A percentile compares a stretch with the other conserved stretches of the same genome.
phyloP scores from a whole-genome alignment of 2,113 vertebrate genomes.

The Osmerus eperlanus region DNA sequence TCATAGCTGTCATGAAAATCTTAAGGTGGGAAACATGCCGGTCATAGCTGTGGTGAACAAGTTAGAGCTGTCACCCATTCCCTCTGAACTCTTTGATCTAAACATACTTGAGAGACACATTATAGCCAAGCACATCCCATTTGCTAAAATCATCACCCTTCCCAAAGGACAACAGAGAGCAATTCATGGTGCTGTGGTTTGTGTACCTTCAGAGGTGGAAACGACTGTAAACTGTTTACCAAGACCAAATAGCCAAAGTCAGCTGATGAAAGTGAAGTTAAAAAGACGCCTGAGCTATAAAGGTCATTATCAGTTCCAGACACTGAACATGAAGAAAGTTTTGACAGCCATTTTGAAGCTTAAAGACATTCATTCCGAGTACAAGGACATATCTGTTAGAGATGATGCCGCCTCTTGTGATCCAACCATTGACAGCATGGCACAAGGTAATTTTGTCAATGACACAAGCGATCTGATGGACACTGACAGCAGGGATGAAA shows the following conservation, averaged over 20 bases:
- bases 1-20: conserved; percentile 6
- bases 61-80: background rate
- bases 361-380: background rate
- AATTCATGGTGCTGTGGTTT: conserved; percentile 10
- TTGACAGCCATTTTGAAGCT: background rate
- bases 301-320: conserved; percentile 1
- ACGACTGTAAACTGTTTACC: background rate
- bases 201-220: conserved; percentile 3
- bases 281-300: conserved; percentile 8
- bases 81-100: background rate
- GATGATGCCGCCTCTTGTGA: background rate
- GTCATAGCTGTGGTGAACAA: conserved; percentile 1
- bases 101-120: conserved; percentile 11
- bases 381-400: background rate
- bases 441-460: background rate
- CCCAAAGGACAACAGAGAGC: conserved; percentile 3
- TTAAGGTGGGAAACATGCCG: no score
- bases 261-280: conserved; percentile 3
- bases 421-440: background rate
- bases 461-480: background rate
- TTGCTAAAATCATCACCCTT: conserved; percentile 6
- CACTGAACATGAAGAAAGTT: background rate
- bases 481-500: background rate
- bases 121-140: background rate
- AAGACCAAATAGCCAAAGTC: background rate